Base-by-base conservation (phyloP, 1,140 invertebrate species). In the Pantala flavescens region DNA sequence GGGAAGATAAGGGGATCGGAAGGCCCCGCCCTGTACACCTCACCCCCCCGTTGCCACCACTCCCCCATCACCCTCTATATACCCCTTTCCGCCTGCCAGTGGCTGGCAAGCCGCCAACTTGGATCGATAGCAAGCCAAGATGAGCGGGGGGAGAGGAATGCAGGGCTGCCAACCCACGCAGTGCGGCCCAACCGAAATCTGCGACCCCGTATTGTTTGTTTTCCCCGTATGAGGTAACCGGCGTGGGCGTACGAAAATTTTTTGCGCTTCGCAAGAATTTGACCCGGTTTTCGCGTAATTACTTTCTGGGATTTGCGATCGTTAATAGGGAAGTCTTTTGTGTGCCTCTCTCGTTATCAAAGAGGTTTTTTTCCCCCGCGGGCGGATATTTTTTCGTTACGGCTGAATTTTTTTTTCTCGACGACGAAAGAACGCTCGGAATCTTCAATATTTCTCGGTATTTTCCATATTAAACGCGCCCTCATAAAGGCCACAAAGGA, bases 141-240 rank as follows among this genome's bases (percentile, higher is more conserved):
- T 28, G 71, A 73, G 71, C 76, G 72, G 63, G 71, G 71, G 74
- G 43, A 81, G 79, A 81, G 79, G 78, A 79, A 79, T 82, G 78
- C 78, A 79, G 79, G 78, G 80, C 79, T 80, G 79, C 81, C 79
- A 81, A 78, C 80, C 77, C 78, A 72, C n/a, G 73, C 74, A 71
- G 78, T 80, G 78, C 81, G 81, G 81, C 82, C 82, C 81, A 81
- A 82, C 80, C 77, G 77, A 77, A 79, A 79, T 81, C 81, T 80
- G 78, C 78, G 75, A 77, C 75, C 55, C 70, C 76, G 55, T 71
- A 43, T 24, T 43, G 49, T 63, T 63, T 63, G 49, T 63, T 63
- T 63, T 63, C 16, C 49, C n/a, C 49, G 49, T 63, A 21, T 16
- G 49, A 63, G 49, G 14, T 63, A 63, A 63, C 49, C 16, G n/a